A percentile compares a stretch with the other conserved stretches of the same genome.
phyloP scores from a whole-genome alignment of 2,888 invertebrate species.

The Rotaria socialis region DNA sequence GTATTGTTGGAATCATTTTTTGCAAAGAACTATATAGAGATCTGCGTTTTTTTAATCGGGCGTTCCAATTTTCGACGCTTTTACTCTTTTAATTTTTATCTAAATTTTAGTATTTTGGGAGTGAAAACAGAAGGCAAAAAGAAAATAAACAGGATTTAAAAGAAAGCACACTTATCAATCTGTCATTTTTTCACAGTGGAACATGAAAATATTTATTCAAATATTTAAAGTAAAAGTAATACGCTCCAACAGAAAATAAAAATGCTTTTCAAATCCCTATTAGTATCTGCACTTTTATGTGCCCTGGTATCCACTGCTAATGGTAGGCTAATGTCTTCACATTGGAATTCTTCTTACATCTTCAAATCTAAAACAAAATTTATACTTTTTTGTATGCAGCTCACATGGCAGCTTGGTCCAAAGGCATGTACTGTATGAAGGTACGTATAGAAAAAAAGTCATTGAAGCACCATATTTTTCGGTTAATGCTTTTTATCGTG shows the following conservation, averaged over 20 bases:
- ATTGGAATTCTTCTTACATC: not conserved
- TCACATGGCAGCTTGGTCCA: constrained; percentile 25
- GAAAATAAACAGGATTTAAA: too few species aligned
- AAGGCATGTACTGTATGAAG: constrained; percentile 16
- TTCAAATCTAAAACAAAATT: not conserved
- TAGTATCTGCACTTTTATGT: not conserved
- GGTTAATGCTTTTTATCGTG: not conserved
- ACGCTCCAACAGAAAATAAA: not conserved
- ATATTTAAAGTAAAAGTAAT: too few species aligned
- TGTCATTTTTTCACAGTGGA: too few species aligned
- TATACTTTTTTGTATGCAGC: not conserved
- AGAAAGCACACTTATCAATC: too few species aligned
- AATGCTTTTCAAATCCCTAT: not conserved
- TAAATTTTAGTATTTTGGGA: too few species aligned
- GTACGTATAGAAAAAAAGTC: not conserved
- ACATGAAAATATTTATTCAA: too few species aligned
- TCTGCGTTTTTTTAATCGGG: too few species aligned
- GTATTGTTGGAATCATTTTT: too few species aligned
- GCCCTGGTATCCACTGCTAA: not conserved
- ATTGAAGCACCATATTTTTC: not conserved
- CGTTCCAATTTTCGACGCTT: too few species aligned
- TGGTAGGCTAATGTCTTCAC: not conserved
- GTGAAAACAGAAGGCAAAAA: too few species aligned
- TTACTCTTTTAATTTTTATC: too few species aligned
- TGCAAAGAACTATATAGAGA: too few species aligned